Evolutionary conservation across 2,113 vertebrate species (phyloP).

Genomic region (Trichechus manatus): DNA sequence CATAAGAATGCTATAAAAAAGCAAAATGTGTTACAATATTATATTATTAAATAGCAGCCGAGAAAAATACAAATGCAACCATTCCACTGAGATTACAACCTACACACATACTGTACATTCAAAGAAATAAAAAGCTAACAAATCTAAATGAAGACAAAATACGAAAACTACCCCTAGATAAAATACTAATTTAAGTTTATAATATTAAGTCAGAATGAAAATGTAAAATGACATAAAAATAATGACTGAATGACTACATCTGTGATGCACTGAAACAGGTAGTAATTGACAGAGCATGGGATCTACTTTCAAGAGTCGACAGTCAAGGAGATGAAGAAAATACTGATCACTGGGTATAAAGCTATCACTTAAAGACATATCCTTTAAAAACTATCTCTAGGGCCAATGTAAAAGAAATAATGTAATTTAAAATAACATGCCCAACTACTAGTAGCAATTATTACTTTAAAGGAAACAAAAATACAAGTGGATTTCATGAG

Average conservation of each 20-base stretch:
- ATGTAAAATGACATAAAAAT: background rate
- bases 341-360: background rate
- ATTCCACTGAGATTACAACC: conserved; percentile 45
- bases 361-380: background rate
- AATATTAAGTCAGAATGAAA: conserved; percentile 50
- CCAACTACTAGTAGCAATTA: background rate
- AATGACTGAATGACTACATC: background rate
- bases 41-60: conserved; percentile 25
- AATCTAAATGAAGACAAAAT: conserved; percentile 55
- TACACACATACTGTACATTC: background rate
- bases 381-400: conserved; percentile 40
- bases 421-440: background rate
- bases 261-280: background rate
- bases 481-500: background rate
- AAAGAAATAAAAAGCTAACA: conserved; percentile 51
- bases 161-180: background rate
- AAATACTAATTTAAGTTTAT: background rate
- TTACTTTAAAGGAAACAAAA: background rate
- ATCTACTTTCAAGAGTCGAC: background rate
- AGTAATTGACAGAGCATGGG: background rate
- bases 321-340: background rate
- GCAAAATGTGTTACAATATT: conserved; percentile 14
- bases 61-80: background rate
- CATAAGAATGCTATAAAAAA: conserved; percentile 61
- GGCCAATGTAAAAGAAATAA: conserved; percentile 3